These are phyloP conservation scores for Anisognathus igniventris DNA, from an alignment of 2,797 vertebrate species.

Conservation along the genomic window DNA sequence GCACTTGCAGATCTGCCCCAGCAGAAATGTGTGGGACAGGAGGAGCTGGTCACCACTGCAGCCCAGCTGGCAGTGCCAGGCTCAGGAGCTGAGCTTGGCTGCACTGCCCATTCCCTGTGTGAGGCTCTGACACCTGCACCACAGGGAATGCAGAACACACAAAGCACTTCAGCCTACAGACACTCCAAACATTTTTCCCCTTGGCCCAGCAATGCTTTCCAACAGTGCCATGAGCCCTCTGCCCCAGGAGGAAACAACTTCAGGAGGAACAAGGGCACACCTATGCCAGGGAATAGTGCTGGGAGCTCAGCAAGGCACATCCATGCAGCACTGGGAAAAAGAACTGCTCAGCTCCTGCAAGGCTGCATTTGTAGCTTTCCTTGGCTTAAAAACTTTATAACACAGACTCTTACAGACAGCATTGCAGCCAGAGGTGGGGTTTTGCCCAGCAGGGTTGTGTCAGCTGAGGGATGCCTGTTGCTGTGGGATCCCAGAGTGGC, in stretches of 20 bases:
- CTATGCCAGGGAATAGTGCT: not conserved
- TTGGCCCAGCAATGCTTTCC: not conserved
- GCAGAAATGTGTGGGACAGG: rapidly evolving
- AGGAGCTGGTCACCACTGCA: not conserved
- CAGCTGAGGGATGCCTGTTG: not conserved
- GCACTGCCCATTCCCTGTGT: not conserved
- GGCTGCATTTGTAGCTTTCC: not conserved
- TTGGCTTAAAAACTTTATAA: not conserved
- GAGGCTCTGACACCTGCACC: not conserved
- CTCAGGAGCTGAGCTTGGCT: not conserved
- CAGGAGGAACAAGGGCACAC: not conserved
- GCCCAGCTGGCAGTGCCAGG: not conserved
- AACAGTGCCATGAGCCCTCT: not conserved
- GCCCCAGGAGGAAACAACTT: not conserved
- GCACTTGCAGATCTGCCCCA: not conserved
- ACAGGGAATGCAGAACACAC: not conserved
- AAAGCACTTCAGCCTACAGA: not conserved
- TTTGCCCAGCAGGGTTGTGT: not conserved
- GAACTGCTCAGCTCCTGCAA: not conserved
- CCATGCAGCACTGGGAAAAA: not conserved
- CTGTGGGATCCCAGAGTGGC: not conserved
- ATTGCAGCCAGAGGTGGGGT: not conserved
- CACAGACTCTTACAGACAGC: not conserved
- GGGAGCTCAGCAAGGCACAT: not conserved
- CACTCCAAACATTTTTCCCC: not conserved